A percentile compares a stretch with the other conserved stretches of the same genome.
phyloP scores from a whole-genome alignment of 1,140 invertebrate species.

The Rhizoglyphus robini region DNA sequence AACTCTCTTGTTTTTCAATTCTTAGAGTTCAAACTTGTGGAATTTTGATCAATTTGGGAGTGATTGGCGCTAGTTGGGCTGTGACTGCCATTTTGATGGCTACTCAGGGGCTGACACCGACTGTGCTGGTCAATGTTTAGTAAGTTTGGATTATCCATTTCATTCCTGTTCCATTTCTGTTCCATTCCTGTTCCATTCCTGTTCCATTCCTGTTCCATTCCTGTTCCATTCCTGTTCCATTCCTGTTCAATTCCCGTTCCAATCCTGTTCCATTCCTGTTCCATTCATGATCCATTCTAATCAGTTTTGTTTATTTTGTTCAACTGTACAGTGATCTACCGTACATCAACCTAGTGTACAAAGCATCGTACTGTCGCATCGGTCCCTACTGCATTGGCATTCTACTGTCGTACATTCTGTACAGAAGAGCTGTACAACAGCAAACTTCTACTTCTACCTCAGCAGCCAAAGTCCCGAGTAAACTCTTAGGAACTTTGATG shows the following conservation, averaged over 20 bases:
- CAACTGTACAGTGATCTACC: conserved; percentile 14
- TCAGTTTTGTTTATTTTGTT: too few relatives aligned
- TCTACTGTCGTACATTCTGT: not conserved
- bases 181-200: too few relatives aligned
- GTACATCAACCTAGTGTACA: conserved; percentile 14
- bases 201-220: too few relatives aligned
- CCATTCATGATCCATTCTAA: too few relatives aligned
- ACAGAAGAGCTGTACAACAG: not conserved
- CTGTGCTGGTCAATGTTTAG: conserved; percentile 9
- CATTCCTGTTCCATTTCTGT: too few relatives aligned
- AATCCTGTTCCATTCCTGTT: too few relatives aligned
- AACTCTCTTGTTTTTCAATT: not conserved
- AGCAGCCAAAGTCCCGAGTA: not conserved
- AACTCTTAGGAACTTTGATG: not conserved
- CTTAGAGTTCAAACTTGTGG: conserved; percentile 2
- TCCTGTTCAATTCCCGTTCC: too few relatives aligned
- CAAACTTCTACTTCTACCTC: not conserved
- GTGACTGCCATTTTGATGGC: conserved; percentile 7
- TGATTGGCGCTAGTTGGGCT: conserved; percentile 6
- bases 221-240: too few relatives aligned
- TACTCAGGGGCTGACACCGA: conserved; percentile 6
- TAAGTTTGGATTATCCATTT: not conserved
- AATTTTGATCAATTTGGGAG: not conserved
- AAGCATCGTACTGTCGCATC: conserved; percentile 18
- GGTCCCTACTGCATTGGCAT: conserved; percentile 21